phyloP scores from a whole-genome alignment of 2,113 vertebrate species.

The Syngnathus floridae region DNA sequence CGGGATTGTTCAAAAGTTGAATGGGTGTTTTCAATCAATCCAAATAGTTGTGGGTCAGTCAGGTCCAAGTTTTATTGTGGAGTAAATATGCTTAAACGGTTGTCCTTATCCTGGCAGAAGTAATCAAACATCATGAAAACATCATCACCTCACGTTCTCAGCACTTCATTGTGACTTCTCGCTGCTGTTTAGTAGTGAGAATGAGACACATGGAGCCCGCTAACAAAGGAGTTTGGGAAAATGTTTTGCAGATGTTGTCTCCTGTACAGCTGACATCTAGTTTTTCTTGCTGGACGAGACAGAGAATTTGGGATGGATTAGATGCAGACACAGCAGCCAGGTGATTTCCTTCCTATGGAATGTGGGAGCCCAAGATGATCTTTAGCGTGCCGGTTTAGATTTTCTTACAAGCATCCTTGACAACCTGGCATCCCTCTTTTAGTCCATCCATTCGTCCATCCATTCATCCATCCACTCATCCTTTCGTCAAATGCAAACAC shows the following conservation, averaged over 20 bases:
- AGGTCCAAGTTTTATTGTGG: background rate
- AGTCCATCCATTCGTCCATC: background rate
- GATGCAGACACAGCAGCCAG: conserved; percentile 15
- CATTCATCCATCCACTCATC: too few species aligned
- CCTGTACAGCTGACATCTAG: conserved; percentile 11
- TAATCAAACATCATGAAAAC: background rate
- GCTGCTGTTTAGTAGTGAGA: conserved; percentile 3
- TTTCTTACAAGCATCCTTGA: conserved; percentile 23
- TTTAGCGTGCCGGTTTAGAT: conserved; percentile 13
- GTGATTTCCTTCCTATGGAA: conserved; percentile 48
- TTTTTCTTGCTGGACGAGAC: conserved; percentile 16
- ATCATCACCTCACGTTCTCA: background rate
- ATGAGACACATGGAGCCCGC: background rate
- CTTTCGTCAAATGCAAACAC: too few species aligned
- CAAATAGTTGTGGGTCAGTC: background rate
- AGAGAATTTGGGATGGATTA: conserved; percentile 29
- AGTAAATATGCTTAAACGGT: background rate
- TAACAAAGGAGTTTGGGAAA: conserved; percentile 12
- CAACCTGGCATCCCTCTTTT: conserved; percentile 10
- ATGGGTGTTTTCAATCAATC: background rate
- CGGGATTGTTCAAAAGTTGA: background rate
- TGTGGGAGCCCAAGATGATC: conserved; percentile 39
- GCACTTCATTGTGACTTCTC: background rate
- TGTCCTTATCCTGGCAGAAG: background rate
- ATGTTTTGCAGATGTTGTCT: conserved; percentile 25